Percentiles rank a stretch among this genome's conserved stretches.
Evolutionary conservation across 2,797 vertebrate species (phyloP).

Genomic region (Anolis apletophallus): DNA sequence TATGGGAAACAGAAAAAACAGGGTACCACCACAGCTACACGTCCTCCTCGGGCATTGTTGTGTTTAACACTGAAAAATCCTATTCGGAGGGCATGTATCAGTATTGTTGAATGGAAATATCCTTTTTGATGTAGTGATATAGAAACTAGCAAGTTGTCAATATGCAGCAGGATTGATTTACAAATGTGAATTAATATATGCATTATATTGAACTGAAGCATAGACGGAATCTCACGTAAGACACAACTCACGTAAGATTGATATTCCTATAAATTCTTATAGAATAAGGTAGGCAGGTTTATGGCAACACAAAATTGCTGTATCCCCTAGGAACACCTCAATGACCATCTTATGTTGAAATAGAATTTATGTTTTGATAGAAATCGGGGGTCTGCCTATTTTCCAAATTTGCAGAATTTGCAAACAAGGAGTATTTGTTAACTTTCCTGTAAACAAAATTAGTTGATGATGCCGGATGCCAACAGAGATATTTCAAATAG

Average conservation of each 20-base stretch:
- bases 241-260: rapidly evolving
- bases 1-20: slow-evolving; percentile 98
- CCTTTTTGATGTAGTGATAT: slow-evolving; percentile 77
- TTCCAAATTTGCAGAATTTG: background rate
- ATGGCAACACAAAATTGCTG: background rate
- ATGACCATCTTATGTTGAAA: background rate
- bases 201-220: background rate
- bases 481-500: background rate
- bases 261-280: background rate
- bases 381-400: no score
- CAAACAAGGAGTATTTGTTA: background rate
- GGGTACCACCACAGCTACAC: slow-evolving; percentile 89
- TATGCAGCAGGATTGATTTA: rapidly evolving
- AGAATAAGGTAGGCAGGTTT: background rate
- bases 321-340: background rate
- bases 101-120: slow-evolving; percentile 99
- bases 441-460: no score
- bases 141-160: background rate
- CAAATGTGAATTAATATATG: slow-evolving; percentile 5
- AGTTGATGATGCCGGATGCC: background rate
- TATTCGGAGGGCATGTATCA: slow-evolving; percentile 97
- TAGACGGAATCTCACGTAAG: background rate
- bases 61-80: slow-evolving; percentile 98
- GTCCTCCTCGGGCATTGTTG: slow-evolving; percentile 94
- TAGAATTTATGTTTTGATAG: background rate